phyloP scores from a whole-genome alignment of 1,140 invertebrate genomes.

The Amphibalanus amphitrite region DNA sequence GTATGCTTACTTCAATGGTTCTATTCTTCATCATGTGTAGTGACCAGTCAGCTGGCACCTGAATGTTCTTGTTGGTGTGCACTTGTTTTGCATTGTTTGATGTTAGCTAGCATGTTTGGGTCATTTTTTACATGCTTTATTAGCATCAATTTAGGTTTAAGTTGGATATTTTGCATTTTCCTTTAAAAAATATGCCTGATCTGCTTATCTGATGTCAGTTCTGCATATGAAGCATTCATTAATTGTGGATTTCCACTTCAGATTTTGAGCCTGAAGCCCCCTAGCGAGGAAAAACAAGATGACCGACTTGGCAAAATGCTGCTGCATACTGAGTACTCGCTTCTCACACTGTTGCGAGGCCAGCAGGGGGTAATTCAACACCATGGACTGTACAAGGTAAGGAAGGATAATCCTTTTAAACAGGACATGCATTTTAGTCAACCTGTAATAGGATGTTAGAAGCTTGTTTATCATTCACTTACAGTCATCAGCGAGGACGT shows the following conservation, averaged over 20 bases:
- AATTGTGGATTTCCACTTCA: constrained; percentile 15
- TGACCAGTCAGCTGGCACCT: too few species aligned
- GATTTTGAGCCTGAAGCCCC: constrained; percentile 36
- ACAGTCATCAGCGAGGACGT: not conserved
- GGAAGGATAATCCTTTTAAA: not conserved
- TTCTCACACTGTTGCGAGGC: constrained; percentile 48
- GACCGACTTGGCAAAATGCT: constrained; percentile 65
- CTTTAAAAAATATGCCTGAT: too few species aligned
- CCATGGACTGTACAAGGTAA: constrained; percentile 60
- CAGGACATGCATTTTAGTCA: not conserved
- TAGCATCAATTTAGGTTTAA: too few species aligned
- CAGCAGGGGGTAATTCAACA: constrained; percentile 58
- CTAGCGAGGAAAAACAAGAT: constrained; percentile 48
- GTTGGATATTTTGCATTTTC: too few species aligned
- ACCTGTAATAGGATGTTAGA: not conserved
- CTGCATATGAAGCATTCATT: too few species aligned
- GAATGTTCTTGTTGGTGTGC: too few species aligned
- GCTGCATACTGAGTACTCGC: constrained; percentile 58
- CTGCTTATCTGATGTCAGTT: not conserved
- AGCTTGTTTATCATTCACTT: not conserved
- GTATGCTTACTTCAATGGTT: too few species aligned
- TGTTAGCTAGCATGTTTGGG: too few species aligned
- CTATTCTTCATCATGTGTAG: too few species aligned
- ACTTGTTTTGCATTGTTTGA: too few species aligned
- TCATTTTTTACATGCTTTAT: too few species aligned